Evolutionary conservation across 1,140 invertebrate genomes (phyloP), one percentile per base, ranked within the genome.

Genomic region (Conus ventricosus): DNA sequence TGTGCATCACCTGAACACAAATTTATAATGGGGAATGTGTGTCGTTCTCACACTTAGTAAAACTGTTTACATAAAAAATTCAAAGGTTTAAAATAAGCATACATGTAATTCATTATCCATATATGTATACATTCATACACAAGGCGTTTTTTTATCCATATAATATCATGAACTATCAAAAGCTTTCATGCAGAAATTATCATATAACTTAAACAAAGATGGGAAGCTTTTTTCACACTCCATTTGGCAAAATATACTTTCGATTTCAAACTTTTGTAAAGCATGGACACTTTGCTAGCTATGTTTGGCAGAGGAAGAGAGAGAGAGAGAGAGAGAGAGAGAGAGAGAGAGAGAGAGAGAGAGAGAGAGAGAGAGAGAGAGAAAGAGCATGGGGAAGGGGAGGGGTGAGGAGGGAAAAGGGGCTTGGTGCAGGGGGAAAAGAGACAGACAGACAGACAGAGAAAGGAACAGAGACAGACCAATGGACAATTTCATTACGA

Each of bases 41-140:
- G 80, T 78, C 51, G 86, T 85, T 27, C 88, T 85, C 13, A 92
- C 25, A 71, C 90, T 60, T 55, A 91, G 39, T n/a, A 82, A 82
- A 25, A 39, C 39, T 82, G 20, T 27, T 23, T 25, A 82, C 20
- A 82, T 51, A 23, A 51, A n/a, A 82, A 82, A 27, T 82, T 82
- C 39, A 15, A 82, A 82, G 17, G 17, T n/a, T 1, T 82, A 51
- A 27, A 23, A 27, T n/a, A 39, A 81, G 39, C 78, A 39, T 51
- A 81, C 23, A 7, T 81, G 17, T 39, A 81, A 5, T 8, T n/a
- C 39, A 39, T 39, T 39, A 39, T 39, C 39, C 39, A 39, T 39
- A 39, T 39, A 39, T 39, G 39, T 39, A 39, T 39, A 39, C 39
- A 39, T 39, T 39, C 39, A 39, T 39, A 39, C 3, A 39, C 39